phyloP scores from a whole-genome alignment of 2,113 vertebrate species.

The Xiphophorus hellerii region DNA sequence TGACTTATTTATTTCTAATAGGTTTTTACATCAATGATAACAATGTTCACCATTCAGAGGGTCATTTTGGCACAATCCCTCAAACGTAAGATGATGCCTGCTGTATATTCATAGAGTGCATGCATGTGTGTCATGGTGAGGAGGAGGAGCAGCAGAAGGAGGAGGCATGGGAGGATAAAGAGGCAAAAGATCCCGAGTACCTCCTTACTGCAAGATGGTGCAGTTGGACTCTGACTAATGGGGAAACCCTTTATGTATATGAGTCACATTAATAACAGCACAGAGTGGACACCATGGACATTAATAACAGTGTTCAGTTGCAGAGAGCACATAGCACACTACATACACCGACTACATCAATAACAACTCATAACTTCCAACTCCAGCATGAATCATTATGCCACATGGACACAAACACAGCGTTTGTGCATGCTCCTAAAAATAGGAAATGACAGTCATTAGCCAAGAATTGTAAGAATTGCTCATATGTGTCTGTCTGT shows the following conservation, averaged over 20 bases:
- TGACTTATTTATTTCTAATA: no score
- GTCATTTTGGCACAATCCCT: background rate
- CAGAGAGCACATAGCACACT: constrained; percentile 43
- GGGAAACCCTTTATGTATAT: constrained; percentile 75
- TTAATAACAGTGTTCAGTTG: constrained; percentile 66
- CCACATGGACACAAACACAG: constrained; percentile 29
- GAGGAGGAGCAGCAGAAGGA: constrained; percentile 6
- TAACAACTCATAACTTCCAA: constrained; percentile 65
- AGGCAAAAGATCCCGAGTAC: constrained; percentile 22
- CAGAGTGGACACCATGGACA: constrained; percentile 66
- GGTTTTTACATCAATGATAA: background rate
- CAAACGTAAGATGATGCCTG: background rate
- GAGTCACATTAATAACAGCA: constrained; percentile 79
- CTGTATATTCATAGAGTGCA: background rate
- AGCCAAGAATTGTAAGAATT: constrained; percentile 22
- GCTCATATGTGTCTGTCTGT: constrained; percentile 13
- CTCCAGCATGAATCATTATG: constrained; percentile 62
- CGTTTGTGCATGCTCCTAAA: constrained; percentile 25
- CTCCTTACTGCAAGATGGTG: constrained; percentile 37
- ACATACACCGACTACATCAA: constrained; percentile 56
- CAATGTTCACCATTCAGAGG: background rate
- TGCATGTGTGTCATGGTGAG: background rate
- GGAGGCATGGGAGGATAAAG: constrained; percentile 2
- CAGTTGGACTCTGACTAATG: constrained; percentile 77
- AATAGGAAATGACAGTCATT: constrained; percentile 47